Conservation (phyloP, 2,888 invertebrate genomes). For the Yponomeuta cagnagella region DNA sequence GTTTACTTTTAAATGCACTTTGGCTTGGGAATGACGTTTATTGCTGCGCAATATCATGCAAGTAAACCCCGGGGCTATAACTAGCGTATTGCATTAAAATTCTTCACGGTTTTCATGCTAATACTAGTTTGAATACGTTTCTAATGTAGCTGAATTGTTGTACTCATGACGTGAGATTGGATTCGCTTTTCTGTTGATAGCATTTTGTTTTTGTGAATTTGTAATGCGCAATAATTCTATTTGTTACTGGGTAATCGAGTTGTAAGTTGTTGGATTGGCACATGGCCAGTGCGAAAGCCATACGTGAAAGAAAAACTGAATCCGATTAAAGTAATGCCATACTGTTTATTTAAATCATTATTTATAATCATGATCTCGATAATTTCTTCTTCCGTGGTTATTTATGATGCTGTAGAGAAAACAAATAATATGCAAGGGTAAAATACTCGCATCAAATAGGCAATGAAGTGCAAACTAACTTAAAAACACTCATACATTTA, state of each 20-base stretch:
- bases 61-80: neutral
- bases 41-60: neutral
- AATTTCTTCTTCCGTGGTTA: too few species aligned
- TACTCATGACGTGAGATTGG: neutral
- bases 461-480: too few species aligned
- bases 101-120: neutral
- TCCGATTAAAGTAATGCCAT: too few species aligned
- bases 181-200: constrained; percentile 3
- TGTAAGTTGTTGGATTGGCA: neutral
- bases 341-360: too few species aligned
- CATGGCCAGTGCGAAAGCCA: neutral
- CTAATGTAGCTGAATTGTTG: neutral
- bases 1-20: neutral
- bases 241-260: neutral
- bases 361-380: too few species aligned
- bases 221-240: neutral
- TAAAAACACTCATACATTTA: too few species aligned
- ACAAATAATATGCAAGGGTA: too few species aligned
- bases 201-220: constrained; percentile 1
- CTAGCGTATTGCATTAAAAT: neutral
- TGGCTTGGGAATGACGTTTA: neutral
- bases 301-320: neutral
- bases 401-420: too few species aligned
- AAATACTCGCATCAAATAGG: too few species aligned
- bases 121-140: neutral